These are phyloP conservation scores for Lycocorax pyrrhopterus DNA, from an alignment of 2,113 vertebrate species.

Conservation along the genomic window DNA sequence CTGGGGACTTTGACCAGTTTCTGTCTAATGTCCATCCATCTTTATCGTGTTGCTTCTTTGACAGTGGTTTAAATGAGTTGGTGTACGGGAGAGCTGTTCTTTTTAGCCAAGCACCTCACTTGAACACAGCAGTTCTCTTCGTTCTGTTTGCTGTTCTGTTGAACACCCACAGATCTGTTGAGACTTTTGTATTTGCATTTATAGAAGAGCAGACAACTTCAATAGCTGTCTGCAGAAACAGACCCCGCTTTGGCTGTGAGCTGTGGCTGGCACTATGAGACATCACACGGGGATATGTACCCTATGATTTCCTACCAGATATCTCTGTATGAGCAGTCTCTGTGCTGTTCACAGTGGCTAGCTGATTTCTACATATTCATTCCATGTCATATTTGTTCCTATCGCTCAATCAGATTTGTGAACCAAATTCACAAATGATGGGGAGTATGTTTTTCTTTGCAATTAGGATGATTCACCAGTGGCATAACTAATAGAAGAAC, in stretches of 20 bases:
- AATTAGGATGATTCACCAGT: slow-evolving; percentile 44
- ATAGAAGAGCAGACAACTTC: neutral
- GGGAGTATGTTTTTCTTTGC: neutral
- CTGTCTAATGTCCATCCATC: rapidly evolving
- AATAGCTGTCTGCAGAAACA: neutral
- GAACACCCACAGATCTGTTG: neutral
- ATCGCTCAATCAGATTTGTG: slow-evolving; percentile 11
- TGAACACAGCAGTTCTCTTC: neutral
- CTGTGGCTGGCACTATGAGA: neutral
- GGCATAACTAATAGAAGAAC: neutral
- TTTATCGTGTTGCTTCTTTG: neutral
- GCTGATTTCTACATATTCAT: neutral
- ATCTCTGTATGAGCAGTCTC: neutral
- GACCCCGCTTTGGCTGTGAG: neutral
- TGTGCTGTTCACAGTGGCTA: neutral
- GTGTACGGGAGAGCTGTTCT: neutral
- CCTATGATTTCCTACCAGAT: neutral
- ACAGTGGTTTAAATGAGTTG: neutral
- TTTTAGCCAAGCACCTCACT: neutral
- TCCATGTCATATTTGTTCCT: neutral
- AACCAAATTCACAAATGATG: slow-evolving; percentile 40
- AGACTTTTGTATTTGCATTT: neutral
- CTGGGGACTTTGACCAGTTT: neutral
- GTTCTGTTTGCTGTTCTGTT: neutral
- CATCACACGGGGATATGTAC: neutral